These are phyloP conservation scores for Smittia sp. DNA, from an alignment of 2,888 invertebrate species.

Conservation along the genomic window DNA sequence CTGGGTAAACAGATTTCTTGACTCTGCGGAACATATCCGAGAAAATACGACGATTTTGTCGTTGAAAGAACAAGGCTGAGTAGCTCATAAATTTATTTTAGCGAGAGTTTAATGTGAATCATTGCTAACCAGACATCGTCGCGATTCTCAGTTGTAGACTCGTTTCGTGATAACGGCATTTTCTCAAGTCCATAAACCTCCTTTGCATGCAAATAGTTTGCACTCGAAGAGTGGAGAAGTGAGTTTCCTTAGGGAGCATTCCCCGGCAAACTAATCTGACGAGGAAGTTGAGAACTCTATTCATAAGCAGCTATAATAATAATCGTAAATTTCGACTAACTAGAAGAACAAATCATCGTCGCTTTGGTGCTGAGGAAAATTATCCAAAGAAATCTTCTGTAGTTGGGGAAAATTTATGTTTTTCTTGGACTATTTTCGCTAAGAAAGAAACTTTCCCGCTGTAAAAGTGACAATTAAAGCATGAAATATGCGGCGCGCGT, in stretches of 20 bases:
- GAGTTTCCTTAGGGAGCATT: neutral
- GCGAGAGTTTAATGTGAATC: slow-evolving; percentile 9
- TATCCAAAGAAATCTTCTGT: neutral
- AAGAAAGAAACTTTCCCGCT: neutral
- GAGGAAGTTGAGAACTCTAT: slow-evolving; percentile 1
- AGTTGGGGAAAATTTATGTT: neutral
- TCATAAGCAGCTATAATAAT: slow-evolving; percentile 33
- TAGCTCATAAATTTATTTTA: slow-evolving; percentile 10
- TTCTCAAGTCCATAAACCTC: neutral
- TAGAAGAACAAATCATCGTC: slow-evolving; percentile 26
- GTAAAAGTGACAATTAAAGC: slow-evolving; percentile 10
- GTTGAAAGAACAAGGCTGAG: neutral
- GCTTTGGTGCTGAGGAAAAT: neutral
- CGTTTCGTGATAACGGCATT: neutral
- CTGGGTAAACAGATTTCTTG: neutral
- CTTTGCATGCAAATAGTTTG: neutral
- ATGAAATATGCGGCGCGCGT: neutral
- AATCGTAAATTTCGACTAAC: slow-evolving; percentile 28
- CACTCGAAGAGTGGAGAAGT: neutral
- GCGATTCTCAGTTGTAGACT: neutral
- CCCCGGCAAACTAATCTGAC: neutral
- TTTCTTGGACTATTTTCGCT: slow-evolving; percentile 2
- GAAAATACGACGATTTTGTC: neutral
- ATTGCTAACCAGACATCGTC: neutral
- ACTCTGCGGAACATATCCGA: neutral